A percentile compares a stretch with the other conserved stretches of the same genome.
Conservation (phyloP, 2,113 vertebrate species). For the Empidonax alnorum region DNA sequence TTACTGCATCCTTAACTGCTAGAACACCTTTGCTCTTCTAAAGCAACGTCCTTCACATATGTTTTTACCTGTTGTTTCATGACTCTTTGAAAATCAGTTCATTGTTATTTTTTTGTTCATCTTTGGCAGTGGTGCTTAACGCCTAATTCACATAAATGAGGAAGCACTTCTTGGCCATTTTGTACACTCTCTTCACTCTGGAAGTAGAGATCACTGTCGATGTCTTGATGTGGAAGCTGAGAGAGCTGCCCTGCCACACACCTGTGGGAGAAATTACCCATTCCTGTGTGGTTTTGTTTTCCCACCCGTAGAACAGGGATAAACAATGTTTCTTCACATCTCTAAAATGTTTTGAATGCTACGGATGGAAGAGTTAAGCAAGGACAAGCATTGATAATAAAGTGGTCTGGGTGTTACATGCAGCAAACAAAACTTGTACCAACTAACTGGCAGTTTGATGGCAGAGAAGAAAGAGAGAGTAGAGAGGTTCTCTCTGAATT, state of each 20-base stretch:
- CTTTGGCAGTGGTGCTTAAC: not conserved
- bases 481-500: not conserved
- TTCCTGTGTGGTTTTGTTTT: not conserved
- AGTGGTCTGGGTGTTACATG: not conserved
- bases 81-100: not conserved
- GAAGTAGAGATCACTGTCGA: not conserved
- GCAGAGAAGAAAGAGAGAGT: not conserved
- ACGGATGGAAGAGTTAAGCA: not conserved
- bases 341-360: not conserved
- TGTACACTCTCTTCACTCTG: not conserved
- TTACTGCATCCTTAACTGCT: not conserved
- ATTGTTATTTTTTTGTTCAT: not conserved
- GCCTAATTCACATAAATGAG: not conserved
- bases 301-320: not conserved
- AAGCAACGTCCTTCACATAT: not conserved
- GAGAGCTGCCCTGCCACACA: not conserved
- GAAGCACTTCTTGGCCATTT: not conserved
- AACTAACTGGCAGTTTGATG: not conserved
- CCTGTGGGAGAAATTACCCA: not conserved
- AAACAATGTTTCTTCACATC: not conserved
- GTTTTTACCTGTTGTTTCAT: not conserved
- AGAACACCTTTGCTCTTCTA: not conserved
- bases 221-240: not conserved
- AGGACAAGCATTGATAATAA: not conserved
- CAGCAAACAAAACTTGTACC: not conserved